Evolutionary conservation across 2,888 invertebrate species (phyloP).

Genomic region (Eudemis profundana): DNA sequence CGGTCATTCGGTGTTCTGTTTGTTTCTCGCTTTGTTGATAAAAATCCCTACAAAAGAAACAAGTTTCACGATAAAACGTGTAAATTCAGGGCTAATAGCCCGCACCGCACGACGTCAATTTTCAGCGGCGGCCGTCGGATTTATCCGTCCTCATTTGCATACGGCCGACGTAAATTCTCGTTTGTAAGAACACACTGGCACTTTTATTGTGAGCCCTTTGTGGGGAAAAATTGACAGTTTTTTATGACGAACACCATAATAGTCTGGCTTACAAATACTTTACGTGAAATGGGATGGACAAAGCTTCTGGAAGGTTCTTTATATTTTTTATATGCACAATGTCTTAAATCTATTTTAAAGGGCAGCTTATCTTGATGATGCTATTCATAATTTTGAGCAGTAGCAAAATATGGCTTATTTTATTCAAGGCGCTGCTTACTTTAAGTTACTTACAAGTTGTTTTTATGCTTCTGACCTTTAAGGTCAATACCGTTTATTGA

Average conservation of each 20-base stretch:
- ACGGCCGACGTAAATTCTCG: constrained; percentile 82
- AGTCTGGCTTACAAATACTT: constrained; percentile 78
- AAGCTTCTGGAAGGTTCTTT: constrained; percentile 58
- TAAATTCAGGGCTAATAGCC: not conserved
- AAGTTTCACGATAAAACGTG: not conserved
- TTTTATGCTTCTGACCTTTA: constrained; percentile 1
- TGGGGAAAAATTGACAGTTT: constrained; percentile 71
- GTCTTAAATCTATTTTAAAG: constrained; percentile 32
- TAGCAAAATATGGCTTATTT: constrained; percentile 7
- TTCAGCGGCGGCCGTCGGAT: constrained; percentile 54
- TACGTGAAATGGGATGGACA: constrained; percentile 66
- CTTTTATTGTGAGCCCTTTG: constrained; percentile 82
- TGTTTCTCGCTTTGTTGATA: too few species aligned
- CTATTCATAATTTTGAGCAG: constrained; percentile 40
- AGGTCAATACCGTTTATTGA: not conserved
- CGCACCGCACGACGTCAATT: constrained; percentile 43
- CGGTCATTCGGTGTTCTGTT: too few species aligned
- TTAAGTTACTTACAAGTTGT: constrained; percentile 1
- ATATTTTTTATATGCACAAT: constrained; percentile 29
- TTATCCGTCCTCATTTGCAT: constrained; percentile 77
- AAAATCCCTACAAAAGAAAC: not conserved
- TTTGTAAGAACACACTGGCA: constrained; percentile 83
- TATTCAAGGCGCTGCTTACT: not conserved
- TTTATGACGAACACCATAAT: constrained; percentile 66
- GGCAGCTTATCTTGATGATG: constrained; percentile 61